Percentiles rank a stretch among this genome's conserved stretches.
phyloP scores from a whole-genome alignment of 2,797 vertebrate species.

The Neopelma chrysocephalum region DNA sequence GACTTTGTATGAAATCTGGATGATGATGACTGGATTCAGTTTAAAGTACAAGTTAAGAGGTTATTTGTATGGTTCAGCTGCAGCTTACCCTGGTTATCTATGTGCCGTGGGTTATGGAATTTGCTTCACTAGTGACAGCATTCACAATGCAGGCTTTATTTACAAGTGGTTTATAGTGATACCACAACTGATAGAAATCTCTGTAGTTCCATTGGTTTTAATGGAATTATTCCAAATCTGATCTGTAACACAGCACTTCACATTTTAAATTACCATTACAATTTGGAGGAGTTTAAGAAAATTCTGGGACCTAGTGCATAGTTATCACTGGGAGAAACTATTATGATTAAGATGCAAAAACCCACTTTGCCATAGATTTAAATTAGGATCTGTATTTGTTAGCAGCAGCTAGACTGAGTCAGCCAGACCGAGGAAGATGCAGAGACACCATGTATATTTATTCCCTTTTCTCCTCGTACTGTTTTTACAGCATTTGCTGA shows the following conservation, averaged over 20 bases:
- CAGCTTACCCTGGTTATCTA: constrained; percentile 19
- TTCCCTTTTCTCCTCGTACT: not conserved
- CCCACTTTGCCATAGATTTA: not conserved
- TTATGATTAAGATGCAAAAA: not conserved
- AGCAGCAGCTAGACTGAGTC: constrained; percentile 20
- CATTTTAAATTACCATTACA: constrained; percentile 26
- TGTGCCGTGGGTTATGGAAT: not conserved
- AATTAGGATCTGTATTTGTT: constrained; percentile 11
- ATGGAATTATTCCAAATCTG: constrained; percentile 58
- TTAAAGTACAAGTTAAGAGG: not conserved
- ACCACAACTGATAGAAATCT: constrained; percentile 50
- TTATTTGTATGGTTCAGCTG: not conserved
- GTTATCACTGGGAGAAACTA: not conserved
- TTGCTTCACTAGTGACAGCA: constrained; percentile 25
- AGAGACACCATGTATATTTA: not conserved
- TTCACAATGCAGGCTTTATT: constrained; percentile 49
- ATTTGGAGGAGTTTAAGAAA: constrained; percentile 6
- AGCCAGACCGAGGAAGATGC: not conserved
- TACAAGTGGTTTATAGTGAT: constrained; percentile 30
- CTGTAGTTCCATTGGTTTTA: constrained; percentile 31
- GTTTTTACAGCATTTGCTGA: not conserved
- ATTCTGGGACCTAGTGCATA: not conserved
- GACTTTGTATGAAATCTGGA: not conserved
- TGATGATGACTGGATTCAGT: not conserved
- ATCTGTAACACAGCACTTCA: constrained; percentile 12